A percentile compares a stretch with the other conserved stretches of the same genome.
Evolutionary conservation across 2,113 vertebrate species (phyloP).

Genomic region (Hippocampus comes): DNA sequence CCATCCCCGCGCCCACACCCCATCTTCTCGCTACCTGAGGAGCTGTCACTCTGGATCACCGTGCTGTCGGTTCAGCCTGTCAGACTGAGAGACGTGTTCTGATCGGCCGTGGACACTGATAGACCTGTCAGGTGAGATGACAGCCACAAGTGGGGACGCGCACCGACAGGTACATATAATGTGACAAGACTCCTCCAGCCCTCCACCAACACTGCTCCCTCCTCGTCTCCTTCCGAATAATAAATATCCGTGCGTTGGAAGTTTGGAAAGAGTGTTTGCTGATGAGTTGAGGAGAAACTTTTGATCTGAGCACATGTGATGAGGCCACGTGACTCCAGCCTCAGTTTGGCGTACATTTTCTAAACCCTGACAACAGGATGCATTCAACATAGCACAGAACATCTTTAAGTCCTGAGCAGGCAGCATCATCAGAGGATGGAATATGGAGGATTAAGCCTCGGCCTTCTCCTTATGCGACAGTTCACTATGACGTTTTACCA

Average conservation of each 20-base stretch:
- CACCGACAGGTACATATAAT: constrained; percentile 67
- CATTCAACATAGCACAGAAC: background rate
- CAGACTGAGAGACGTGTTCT: constrained; percentile 60
- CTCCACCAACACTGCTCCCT: constrained; percentile 7
- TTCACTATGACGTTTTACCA: no score
- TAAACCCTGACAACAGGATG: background rate
- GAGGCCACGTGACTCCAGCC: constrained; percentile 12
- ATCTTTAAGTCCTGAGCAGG: background rate
- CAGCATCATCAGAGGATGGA: background rate
- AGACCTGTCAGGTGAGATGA: constrained; percentile 75
- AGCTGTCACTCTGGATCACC: constrained; percentile 71
- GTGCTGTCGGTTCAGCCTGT: constrained; percentile 62
- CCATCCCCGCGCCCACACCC: background rate
- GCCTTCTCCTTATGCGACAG: no score
- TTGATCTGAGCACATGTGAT: constrained; percentile 49
- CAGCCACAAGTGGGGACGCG: constrained; percentile 46
- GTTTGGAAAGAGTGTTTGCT: constrained; percentile 47
- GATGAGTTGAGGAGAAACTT: constrained; percentile 50
- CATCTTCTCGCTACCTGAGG: constrained; percentile 56
- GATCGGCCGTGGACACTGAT: constrained; percentile 68
- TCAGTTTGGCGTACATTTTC: constrained; percentile 1
- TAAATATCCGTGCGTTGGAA: constrained; percentile 42
- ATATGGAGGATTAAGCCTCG: background rate
- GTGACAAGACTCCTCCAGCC: constrained; percentile 59
- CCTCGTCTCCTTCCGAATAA: constrained; percentile 19